phyloP scores from a whole-genome alignment of 2,113 vertebrate species.

The Pao palembangensis region DNA sequence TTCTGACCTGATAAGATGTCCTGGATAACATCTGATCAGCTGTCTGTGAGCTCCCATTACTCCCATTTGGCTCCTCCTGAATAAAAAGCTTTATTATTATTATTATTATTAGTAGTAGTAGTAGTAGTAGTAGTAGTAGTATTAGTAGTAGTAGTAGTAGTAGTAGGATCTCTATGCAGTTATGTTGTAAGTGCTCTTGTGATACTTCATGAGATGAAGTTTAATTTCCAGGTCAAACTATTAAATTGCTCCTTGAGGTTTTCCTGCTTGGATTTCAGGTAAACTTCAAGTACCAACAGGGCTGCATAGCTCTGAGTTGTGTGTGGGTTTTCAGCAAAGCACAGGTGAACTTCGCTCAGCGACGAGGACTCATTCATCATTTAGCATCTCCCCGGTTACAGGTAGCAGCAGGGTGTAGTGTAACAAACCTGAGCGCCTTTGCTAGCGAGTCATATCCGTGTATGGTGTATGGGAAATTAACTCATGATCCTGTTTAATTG shows the following conservation, averaged over 20 bases:
- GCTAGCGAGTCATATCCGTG: not conserved
- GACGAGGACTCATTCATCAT: conserved; percentile 63
- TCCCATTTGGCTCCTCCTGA: not conserved
- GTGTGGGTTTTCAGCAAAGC: not conserved
- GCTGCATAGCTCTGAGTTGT: conserved; percentile 16
- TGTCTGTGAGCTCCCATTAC: no score
- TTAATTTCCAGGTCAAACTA: no score
- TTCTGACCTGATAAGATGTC: conserved; percentile 3
- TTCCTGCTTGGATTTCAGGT: no score
- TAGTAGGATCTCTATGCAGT: no score
- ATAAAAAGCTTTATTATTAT: no score
- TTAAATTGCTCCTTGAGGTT: no score
- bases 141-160: no score
- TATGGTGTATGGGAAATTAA: not conserved
- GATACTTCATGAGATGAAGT: no score
- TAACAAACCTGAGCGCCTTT: conserved; percentile 7
- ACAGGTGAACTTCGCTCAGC: conserved; percentile 8
- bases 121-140: no score
- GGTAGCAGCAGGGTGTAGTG: conserved; percentile 30
- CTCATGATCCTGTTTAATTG: not conserved
- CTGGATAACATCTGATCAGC: not conserved
- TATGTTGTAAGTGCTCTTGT: no score
- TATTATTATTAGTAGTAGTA: no score
- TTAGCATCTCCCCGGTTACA: conserved; percentile 54
- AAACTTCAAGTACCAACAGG: no score